Conservation (phyloP, 2,888 invertebrate species). For the Drosophila subsilvestris region DNA sequence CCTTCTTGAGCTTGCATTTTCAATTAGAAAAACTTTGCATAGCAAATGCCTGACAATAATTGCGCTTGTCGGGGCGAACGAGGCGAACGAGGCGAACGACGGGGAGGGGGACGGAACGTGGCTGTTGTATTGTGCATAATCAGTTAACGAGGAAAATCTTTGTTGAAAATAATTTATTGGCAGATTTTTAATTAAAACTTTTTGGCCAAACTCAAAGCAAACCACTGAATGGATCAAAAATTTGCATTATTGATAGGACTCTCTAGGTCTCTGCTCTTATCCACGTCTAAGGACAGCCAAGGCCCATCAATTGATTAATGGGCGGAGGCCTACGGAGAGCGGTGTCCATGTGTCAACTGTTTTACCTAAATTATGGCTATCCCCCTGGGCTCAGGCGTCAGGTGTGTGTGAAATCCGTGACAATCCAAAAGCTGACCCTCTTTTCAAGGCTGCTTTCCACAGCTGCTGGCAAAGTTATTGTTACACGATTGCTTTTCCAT, state of each 20-base stretch:
- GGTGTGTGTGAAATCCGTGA: constrained; percentile 50
- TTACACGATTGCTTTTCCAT: neutral
- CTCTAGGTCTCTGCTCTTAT: constrained; percentile 26
- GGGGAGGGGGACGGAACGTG: constrained; percentile 10
- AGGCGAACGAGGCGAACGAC: constrained; percentile 1
- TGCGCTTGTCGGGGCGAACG: constrained; percentile 40
- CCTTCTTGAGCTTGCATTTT: constrained; percentile 69
- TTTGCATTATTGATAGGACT: constrained; percentile 52
- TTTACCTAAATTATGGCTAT: constrained; percentile 56
- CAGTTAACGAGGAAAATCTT: constrained; percentile 78
- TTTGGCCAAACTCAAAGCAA: constrained; percentile 24
- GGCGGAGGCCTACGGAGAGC: constrained; percentile 22
- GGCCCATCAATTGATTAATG: constrained; percentile 62
- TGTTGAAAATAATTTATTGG: constrained; percentile 78
- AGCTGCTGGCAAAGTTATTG: neutral
- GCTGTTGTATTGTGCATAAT: constrained; percentile 72
- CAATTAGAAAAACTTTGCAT: constrained; percentile 76
- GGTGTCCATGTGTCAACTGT: constrained; percentile 60
- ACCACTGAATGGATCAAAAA: constrained; percentile 60
- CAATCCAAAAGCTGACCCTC: constrained; percentile 8
- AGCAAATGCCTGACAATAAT: constrained; percentile 68
- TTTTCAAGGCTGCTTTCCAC: neutral
- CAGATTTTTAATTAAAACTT: constrained; percentile 77
- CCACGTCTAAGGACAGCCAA: constrained; percentile 14
- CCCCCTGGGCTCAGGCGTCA: constrained; percentile 25